Evolutionary conservation across 2,888 invertebrate genomes (phyloP).

Genomic region (Stratiomys singularior): DNA sequence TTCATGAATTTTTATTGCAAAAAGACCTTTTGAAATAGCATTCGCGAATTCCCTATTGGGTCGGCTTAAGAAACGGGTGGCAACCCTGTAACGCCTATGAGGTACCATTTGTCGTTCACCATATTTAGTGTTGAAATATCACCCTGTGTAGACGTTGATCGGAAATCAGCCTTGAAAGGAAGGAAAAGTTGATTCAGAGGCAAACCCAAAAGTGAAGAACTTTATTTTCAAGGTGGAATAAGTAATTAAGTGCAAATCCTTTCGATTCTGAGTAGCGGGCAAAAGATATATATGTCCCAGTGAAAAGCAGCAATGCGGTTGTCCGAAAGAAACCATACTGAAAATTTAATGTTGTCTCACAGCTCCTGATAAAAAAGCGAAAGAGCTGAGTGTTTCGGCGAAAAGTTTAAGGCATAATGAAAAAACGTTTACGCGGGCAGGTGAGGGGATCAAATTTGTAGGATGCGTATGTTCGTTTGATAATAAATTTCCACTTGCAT

Average conservation of each 20-base stretch:
- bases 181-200: background rate
- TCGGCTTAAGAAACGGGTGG: too few relatives aligned
- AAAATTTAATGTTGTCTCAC: constrained; percentile 39
- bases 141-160: background rate
- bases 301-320: constrained; percentile 38
- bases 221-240: constrained; percentile 41
- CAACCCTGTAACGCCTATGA: background rate
- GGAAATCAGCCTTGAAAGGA: too few relatives aligned
- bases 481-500: background rate
- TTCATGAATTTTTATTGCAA: constrained; percentile 43
- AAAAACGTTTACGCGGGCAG: background rate
- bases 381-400: background rate
- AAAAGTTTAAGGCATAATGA: background rate
- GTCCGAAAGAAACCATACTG: constrained; percentile 37
- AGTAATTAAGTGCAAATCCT: constrained; percentile 39
- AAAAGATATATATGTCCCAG: constrained; percentile 17
- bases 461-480: too few relatives aligned
- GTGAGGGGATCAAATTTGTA: background rate
- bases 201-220: background rate
- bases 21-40: constrained; percentile 5
- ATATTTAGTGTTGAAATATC: constrained; percentile 6
- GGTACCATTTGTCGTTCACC: background rate
- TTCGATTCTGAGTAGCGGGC: constrained; percentile 28
- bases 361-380: constrained; percentile 1
- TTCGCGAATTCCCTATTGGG: too few relatives aligned